Evolutionary conservation across 2,888 invertebrate species (phyloP), one percentile per base, ranked within the genome.

Genomic region (Microctonus brassicae): DNA sequence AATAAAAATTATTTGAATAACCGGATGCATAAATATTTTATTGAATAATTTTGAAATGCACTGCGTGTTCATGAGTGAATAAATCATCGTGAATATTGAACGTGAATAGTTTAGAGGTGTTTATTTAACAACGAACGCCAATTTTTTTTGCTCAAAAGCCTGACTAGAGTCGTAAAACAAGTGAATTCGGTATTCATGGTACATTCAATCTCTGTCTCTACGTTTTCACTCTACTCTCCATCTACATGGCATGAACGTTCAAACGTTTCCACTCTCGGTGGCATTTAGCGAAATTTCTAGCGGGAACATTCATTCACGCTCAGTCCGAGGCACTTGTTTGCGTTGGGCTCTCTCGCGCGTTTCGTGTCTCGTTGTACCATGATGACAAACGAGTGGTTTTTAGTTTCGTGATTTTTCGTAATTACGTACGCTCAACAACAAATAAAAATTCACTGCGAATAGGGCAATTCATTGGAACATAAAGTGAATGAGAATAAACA

Each of bases 131-230:
- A 47, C n/a, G 42, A 63, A 42, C 17, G 26, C 42, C 26, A 47
- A 63, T 13, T 29, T 17, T 26, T 63, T 42, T 42, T 42, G 39
- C 29, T 17, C 36, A 36, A 29, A 39, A 66, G 26, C 66, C 17
- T 17, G 55, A 57, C 34, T 66, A n/a, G 39, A 57, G 64, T 34
- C 64, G 33, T 66, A 57, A 66, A 66, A 66, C 66, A 66, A 57
- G 1, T 58, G 39, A 39, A 66, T 66, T 66, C 36, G 13, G 66
- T 66, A 66, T 66, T 66, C 66, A 66, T 66, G 39, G 36, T 66
- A 57, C 66, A 57, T 66, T 55, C 57, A 66, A 66, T 66, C 66
- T 66, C 66, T 66, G 57, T 66, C 66, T 66, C 55, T 66, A 20
- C 57, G 34, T 55, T 66, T 29, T 20, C 58, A 39, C 24, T 20